phyloP scores from a whole-genome alignment of 2,113 vertebrate genomes.

The Vicugna pacos region DNA sequence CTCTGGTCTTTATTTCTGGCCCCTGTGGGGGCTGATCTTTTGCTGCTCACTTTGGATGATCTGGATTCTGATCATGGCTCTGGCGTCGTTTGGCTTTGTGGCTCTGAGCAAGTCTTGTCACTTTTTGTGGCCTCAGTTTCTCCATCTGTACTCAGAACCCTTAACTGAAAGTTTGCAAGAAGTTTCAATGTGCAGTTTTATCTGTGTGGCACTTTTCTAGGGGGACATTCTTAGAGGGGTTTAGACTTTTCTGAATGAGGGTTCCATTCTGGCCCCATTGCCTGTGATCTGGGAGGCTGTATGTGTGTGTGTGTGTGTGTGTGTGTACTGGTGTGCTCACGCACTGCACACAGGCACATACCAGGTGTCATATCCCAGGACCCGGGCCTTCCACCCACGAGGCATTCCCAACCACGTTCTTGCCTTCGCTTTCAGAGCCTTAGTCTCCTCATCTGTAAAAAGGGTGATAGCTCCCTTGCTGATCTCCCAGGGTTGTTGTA shows the following conservation, averaged over 20 bases:
- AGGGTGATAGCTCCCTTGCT: background rate
- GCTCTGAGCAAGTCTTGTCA: background rate
- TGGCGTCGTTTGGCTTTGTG: background rate
- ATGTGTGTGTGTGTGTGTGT: accelerated
- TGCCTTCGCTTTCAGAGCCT: background rate
- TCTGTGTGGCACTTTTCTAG: background rate
- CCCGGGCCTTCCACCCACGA: background rate
- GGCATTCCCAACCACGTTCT: background rate
- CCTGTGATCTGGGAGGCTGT: background rate
- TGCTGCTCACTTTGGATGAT: background rate
- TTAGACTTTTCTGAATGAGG: background rate
- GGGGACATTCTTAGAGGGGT: background rate
- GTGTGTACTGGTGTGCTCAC: background rate
- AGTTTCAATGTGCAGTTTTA: background rate
- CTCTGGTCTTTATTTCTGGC: no score
- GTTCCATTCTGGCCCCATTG: background rate
- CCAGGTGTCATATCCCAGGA: accelerated
- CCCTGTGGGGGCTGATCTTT: background rate
- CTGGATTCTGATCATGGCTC: background rate
- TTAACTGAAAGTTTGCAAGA: background rate
- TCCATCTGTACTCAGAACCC: background rate
- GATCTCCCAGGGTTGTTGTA: background rate
- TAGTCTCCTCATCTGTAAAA: background rate
- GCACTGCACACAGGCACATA: accelerated
- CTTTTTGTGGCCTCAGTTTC: background rate